Evolutionary conservation across 2,797 vertebrate genomes (phyloP).

Genomic region (Uromys caudimaculatus): DNA sequence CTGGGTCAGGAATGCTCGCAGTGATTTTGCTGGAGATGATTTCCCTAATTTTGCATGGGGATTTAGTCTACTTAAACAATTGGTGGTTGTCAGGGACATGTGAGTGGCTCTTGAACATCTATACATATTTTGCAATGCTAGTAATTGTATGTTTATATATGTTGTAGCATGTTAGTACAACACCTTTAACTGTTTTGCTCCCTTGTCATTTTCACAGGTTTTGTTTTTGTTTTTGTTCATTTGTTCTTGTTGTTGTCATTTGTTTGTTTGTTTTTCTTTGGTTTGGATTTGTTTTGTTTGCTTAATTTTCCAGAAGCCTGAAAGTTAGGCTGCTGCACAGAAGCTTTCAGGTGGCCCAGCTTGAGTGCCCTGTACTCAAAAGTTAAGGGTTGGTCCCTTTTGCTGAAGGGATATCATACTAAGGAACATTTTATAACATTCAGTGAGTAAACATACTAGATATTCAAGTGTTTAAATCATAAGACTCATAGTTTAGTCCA

Average conservation of each 20-base stretch:
- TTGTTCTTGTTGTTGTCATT: not conserved
- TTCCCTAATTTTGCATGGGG: not conserved
- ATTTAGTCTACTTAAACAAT: not conserved
- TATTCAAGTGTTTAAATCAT: not conserved
- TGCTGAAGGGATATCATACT: not conserved
- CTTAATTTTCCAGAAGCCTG: no score
- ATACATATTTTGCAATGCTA: no score
- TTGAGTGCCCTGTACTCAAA: not conserved
- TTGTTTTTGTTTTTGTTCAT: not conserved
- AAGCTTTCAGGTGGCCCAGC: not conserved
- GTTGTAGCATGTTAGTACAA: not conserved
- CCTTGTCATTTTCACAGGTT: no score
- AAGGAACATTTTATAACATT: not conserved
- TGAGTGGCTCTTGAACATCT: not conserved
- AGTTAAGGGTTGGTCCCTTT: rapidly evolving
- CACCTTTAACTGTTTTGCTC: not conserved
- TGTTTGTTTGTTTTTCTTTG: not conserved
- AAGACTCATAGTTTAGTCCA: not conserved
- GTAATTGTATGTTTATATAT: no score
- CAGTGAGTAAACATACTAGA: not conserved
- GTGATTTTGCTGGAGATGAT: not conserved
- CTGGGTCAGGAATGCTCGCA: not conserved
- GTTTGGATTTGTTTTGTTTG: not conserved
- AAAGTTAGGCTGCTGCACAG: no score
- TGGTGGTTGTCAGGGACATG: not conserved